Conservation (phyloP, 2,113 vertebrate genomes). For the Zosterops lateralis region DNA sequence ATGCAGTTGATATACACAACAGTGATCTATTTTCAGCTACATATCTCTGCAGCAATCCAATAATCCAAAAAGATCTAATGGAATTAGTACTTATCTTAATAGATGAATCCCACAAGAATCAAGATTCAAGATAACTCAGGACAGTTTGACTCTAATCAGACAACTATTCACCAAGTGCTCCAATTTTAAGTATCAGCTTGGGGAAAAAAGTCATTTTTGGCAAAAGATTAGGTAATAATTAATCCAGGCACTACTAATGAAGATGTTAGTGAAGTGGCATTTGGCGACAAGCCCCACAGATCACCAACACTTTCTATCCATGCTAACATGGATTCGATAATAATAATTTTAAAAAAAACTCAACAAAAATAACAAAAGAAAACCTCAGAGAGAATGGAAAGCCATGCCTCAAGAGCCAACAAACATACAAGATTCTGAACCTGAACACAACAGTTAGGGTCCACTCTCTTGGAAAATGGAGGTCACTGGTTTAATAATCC, state of each 20-base stretch:
- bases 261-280: neutral
- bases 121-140: constrained; percentile 14
- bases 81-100: constrained; percentile 17
- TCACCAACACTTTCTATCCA: neutral
- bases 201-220: neutral
- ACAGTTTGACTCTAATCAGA: neutral
- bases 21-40: constrained; percentile 11
- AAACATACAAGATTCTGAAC: neutral
- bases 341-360: neutral
- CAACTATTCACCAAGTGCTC: neutral
- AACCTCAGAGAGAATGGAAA: neutral
- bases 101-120: constrained; percentile 4
- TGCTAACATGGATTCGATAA: neutral
- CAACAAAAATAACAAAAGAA: neutral
- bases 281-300: neutral
- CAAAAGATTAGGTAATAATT: neutral
- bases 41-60: constrained; percentile 5
- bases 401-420: neutral
- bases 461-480: neutral
- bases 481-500: neutral
- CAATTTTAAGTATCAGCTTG: neutral
- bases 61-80: neutral
- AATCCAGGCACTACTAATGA: neutral
- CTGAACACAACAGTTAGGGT: neutral
- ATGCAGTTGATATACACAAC: neutral